phyloP scores from a whole-genome alignment of 2,888 invertebrate species.

The Drosophila lacicola region DNA sequence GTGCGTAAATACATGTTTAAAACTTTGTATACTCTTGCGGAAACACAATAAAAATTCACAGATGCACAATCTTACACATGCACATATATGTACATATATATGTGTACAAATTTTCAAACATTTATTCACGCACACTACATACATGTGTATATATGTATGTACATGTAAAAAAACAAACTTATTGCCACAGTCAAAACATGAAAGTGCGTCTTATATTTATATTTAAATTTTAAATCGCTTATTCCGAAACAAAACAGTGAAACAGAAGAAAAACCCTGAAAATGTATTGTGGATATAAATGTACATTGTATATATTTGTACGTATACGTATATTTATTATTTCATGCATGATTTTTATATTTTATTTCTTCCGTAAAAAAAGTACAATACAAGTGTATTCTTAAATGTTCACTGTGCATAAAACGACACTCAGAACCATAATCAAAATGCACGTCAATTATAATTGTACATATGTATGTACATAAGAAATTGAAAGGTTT shows the following conservation, averaged over 20 bases:
- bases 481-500: slow-evolving; percentile 10
- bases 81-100: neutral
- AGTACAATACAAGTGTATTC: slow-evolving; percentile 11
- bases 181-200: no score
- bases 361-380: no score
- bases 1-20: slow-evolving; percentile 12
- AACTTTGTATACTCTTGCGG: slow-evolving; percentile 24
- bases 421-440: slow-evolving; percentile 35
- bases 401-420: slow-evolving; percentile 1
- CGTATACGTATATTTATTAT: neutral
- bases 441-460: slow-evolving; percentile 35
- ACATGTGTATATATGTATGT: neutral
- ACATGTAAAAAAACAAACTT: no score
- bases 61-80: slow-evolving; percentile 12
- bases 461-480: slow-evolving; percentile 4
- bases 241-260: no score
- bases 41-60: slow-evolving; percentile 27
- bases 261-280: no score
- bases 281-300: slow-evolving; percentile 4
- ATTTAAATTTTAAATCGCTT: no score
- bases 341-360: no score
- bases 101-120: neutral
- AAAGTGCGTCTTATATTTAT: no score
- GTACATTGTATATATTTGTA: slow-evolving; percentile 10
- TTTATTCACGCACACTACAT: slow-evolving; percentile 10